Evolutionary conservation across 2,888 invertebrate species (phyloP).

Genomic region (Cryptocephalus moraei): DNA sequence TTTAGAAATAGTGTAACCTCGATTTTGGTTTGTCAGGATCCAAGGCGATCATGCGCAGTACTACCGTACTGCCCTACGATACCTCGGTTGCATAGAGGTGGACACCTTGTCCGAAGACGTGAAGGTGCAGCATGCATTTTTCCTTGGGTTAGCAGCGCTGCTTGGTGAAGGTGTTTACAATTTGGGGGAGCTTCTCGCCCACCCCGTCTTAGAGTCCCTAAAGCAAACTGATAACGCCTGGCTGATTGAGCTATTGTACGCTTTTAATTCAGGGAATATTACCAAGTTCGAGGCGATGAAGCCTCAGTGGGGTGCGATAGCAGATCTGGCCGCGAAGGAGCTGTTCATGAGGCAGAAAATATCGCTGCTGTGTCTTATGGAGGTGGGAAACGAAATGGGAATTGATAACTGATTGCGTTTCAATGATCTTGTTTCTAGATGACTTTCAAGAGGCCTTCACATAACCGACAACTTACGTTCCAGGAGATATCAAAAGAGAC

Average conservation of each 20-base stretch:
- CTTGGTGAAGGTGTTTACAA: conserved; percentile 94
- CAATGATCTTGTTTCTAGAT: conserved; percentile 47
- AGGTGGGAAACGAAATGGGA: conserved; percentile 41
- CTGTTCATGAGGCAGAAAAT: conserved; percentile 82
- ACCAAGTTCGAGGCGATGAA: conserved; percentile 63
- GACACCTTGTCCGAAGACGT: conserved; percentile 53
- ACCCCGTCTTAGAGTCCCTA: conserved; percentile 83
- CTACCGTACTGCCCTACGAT: conserved; percentile 86
- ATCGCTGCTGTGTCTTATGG: conserved; percentile 91
- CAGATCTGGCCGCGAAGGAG: conserved; percentile 76
- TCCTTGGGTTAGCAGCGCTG: conserved; percentile 87
- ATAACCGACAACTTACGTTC: conserved; percentile 78
- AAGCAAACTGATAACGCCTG: conserved; percentile 75
- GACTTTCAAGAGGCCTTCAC: conserved; percentile 91
- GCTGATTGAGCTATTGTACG: conserved; percentile 75
- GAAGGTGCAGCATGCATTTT: conserved; percentile 73
- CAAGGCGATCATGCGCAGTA: conserved; percentile 89
- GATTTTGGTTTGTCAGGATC: conserved; percentile 38
- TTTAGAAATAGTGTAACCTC: neutral
- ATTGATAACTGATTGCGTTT: neutral
- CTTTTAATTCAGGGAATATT: conserved; percentile 80
- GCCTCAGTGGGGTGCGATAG: conserved; percentile 65
- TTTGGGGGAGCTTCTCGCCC: conserved; percentile 91
- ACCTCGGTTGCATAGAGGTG: conserved; percentile 56
- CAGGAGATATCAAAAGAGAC: conserved; percentile 83